Percentiles rank a stretch among this genome's conserved stretches.
Evolutionary conservation across 2,888 invertebrate genomes (phyloP).

Genomic region (Apamea epomidion): DNA sequence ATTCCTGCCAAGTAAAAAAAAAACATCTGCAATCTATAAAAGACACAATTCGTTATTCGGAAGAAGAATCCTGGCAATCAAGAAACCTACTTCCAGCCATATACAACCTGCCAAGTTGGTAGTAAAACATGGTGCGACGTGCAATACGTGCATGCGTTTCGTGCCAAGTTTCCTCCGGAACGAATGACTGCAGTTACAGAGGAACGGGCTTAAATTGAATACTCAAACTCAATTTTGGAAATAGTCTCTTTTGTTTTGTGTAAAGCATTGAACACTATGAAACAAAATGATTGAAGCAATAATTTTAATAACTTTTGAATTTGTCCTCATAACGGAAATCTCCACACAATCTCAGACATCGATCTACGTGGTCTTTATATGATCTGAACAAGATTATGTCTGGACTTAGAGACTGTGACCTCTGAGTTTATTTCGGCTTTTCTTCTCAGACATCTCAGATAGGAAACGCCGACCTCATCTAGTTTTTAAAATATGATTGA

Average conservation of each 20-base stretch:
- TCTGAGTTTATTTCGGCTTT: too few species aligned
- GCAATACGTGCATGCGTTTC: slow-evolving; percentile 22
- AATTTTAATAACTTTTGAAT: neutral
- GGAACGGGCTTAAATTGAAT: slow-evolving; percentile 35
- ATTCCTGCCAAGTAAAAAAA: neutral
- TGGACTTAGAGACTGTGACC: too few species aligned
- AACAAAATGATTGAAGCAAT: neutral
- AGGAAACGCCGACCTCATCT: too few species aligned
- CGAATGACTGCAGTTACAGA: slow-evolving; percentile 35
- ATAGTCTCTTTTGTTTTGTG: neutral
- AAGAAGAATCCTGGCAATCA: slow-evolving; percentile 31
- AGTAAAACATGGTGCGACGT: slow-evolving; percentile 29
- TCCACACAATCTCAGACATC: neutral
- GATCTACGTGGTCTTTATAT: too few species aligned
- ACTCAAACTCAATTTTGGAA: slow-evolving; percentile 20
- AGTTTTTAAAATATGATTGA: too few species aligned
- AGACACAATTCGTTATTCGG: neutral
- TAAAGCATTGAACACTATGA: neutral
- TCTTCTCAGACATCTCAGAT: too few species aligned
- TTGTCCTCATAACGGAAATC: neutral
- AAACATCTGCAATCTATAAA: neutral
- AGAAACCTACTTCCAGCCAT: slow-evolving; percentile 11
- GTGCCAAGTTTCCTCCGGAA: slow-evolving; percentile 49
- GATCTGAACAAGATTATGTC: too few species aligned
- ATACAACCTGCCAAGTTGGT: slow-evolving; percentile 38